A percentile compares a stretch with the other conserved stretches of the same genome.
These are phyloP conservation scores for Nycticryphes semicollaris DNA, from an alignment of 2,113 vertebrate species.

Conservation along the genomic window DNA sequence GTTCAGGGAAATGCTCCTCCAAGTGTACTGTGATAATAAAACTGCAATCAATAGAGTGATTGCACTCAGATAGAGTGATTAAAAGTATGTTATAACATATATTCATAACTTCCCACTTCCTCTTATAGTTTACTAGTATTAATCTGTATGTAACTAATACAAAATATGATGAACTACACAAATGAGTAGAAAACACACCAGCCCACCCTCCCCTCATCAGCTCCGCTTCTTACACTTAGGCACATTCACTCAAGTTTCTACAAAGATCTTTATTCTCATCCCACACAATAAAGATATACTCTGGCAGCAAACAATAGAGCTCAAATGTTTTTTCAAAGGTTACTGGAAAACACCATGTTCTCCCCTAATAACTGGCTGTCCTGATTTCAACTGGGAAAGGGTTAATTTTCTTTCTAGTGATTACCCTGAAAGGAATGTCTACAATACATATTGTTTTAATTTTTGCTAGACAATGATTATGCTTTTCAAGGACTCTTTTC, in stretches of 20 bases:
- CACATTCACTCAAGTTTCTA: not conserved
- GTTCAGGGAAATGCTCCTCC: not conserved
- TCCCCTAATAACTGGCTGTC: not conserved
- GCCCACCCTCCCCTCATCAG: not conserved
- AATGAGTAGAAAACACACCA: not conserved
- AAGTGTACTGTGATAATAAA: not conserved
- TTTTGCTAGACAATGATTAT: not conserved
- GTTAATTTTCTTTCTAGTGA: not conserved
- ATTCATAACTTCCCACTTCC: not conserved
- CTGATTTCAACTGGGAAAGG: not conserved
- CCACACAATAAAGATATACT: not conserved
- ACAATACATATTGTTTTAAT: not conserved
- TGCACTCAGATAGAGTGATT: not conserved
- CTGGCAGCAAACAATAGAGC: not conserved
- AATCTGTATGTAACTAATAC: not conserved
- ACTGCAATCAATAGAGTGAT: not conserved
- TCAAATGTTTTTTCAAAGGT: not conserved
- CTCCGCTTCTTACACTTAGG: not conserved
- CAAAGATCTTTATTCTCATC: not conserved
- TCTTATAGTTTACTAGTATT: not conserved
- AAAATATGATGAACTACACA: not conserved
- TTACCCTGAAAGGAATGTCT: not conserved
- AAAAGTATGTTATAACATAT: not conserved
- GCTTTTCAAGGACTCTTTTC: not conserved
- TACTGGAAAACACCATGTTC: not conserved